Base-by-base conservation (phyloP, 2,888 invertebrate genomes). In the Xanthorhoe designata region DNA sequence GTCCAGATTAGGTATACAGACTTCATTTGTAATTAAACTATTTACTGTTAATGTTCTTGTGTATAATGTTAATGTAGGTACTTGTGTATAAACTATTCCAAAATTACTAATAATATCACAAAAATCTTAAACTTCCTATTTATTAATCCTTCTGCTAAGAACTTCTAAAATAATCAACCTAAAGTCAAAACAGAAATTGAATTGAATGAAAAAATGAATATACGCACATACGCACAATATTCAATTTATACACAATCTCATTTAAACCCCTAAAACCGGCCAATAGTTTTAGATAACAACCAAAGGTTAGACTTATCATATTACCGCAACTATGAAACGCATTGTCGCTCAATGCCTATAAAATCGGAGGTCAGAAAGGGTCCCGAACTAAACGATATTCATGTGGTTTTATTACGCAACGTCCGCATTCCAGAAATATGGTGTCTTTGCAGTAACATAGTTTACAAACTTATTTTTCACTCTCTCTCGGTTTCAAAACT, bases 291-390 rank as follows among this genome's bases (percentile, higher is more conserved):
- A 63, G 56, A 63, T 63, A 19, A 53, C 57, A 24, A 52, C 53
- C 51, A 61, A 69, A 62, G 64, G 61, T 56, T 47, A 54, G 51
- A 54, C 32, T 63, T 55, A 61, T 61, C 61, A 57, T 68, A 61
- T 54, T 50, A 61, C 72, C 70, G 61, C 68, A 68, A 58, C 52
- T 53, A 63, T 54, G 61, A 50, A 64, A 60, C 61, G 58, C 59
- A 64, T 63, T 67, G 68, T 63, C 64, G 59, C 56, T 69, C 62
- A 64, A 64, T 67, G 66, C 63, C 66, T 62, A 65, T 67, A 68
- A 69, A 72, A 66, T 62, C 55, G 9, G 61, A 66, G 68, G 66
- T 70, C 68, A 62, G 54, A 68, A 68, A 72, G 63, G 72, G 63
- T 65, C 53, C 56, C 47, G 49, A 61, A 29, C 47, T 64, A 68